Conservation (phyloP, 37 sponge, comb jelly and placozoan genomes). For the Diacarnus erythraeanus region DNA sequence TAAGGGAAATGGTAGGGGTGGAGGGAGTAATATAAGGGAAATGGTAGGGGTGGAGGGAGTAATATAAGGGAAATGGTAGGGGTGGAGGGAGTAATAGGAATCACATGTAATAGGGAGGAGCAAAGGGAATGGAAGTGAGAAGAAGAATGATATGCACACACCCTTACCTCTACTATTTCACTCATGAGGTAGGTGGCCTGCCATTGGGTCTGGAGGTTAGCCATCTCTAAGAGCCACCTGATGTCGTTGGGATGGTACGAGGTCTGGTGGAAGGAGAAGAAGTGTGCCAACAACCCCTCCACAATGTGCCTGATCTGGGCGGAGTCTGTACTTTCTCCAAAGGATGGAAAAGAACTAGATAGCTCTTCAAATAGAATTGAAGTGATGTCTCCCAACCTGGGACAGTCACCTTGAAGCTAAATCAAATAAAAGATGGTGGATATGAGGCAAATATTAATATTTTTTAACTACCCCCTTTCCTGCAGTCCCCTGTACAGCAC, state of each 20-base stretch:
- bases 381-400: constrained; percentile 26
- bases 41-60: too few species aligned
- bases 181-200: constrained; percentile 21
- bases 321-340: neutral
- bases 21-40: too few species aligned
- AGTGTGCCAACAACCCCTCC: constrained; percentile 54
- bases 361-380: constrained; percentile 5
- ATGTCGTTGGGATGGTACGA: constrained; percentile 30
- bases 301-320: constrained; percentile 1
- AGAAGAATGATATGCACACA: neutral
- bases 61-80: too few species aligned
- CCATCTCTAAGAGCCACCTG: constrained; percentile 50
- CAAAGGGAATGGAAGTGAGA: too few species aligned
- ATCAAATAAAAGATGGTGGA: too few species aligned
- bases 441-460: too few species aligned
- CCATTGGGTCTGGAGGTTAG: constrained; percentile 50
- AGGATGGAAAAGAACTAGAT: neutral
- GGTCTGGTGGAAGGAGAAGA: constrained; percentile 49
- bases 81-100: too few species aligned
- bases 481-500: too few species aligned
- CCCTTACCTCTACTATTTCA: constrained; percentile 13
- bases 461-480: too few species aligned
- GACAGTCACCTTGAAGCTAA: constrained; percentile 19
- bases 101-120: too few species aligned
- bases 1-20: too few species aligned